These are phyloP conservation scores for Rhineura floridana DNA, from an alignment of 2,113 vertebrate species.

Conservation along the genomic window DNA sequence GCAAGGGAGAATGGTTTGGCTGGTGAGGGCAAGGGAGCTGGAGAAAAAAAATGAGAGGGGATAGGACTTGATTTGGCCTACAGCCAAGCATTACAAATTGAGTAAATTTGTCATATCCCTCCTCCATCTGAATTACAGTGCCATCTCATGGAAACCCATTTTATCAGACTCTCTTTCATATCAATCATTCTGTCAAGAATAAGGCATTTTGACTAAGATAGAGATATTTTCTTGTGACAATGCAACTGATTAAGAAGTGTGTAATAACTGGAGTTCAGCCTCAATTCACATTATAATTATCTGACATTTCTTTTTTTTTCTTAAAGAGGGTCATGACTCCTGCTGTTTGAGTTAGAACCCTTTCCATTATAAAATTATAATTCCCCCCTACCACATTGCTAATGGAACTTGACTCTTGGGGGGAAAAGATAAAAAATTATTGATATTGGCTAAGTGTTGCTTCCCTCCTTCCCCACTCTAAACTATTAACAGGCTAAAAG, in stretches of 20 bases:
- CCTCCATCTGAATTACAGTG: not conserved
- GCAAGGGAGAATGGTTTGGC: not conserved
- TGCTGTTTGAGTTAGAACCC: not conserved
- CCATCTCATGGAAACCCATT: not conserved
- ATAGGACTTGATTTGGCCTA: not conserved
- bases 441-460: conserved; percentile 13
- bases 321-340: not conserved
- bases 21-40: too few species aligned
- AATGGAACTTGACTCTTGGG: not conserved
- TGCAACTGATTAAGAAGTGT: conserved; percentile 6
- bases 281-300: not conserved
- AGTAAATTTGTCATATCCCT: not conserved
- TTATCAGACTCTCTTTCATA: not conserved
- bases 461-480: fast-evolving
- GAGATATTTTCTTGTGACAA: not conserved
- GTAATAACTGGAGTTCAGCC: not conserved
- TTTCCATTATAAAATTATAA: not conserved
- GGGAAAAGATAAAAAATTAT: not conserved
- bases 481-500: conserved; percentile 7
- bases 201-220: not conserved
- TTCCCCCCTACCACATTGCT: not conserved
- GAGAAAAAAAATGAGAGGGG: not conserved
- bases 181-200: not conserved
- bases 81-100: not conserved
- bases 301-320: not conserved